Conservation (phyloP, 2,888 invertebrate species). For the Melitaea athalia region DNA sequence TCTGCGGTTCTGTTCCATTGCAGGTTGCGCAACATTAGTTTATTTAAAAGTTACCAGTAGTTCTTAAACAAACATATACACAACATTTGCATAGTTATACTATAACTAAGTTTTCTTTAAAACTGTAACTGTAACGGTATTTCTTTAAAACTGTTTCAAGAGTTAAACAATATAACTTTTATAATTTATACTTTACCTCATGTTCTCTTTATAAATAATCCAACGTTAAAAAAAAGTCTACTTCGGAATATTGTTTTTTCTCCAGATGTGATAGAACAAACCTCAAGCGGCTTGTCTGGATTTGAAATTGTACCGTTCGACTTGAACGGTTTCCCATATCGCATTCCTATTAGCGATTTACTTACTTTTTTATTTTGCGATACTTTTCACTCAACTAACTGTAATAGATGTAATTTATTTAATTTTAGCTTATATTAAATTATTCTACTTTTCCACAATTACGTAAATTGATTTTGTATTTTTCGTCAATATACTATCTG, state of each 20-base stretch:
- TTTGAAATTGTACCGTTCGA: slow-evolving; percentile 29
- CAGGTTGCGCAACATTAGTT: too few species aligned
- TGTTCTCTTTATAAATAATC: neutral
- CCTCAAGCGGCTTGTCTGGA: slow-evolving; percentile 32
- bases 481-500: too few species aligned
- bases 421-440: too few species aligned
- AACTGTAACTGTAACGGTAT: too few species aligned
- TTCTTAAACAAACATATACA: neutral
- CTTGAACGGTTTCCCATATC: slow-evolving; percentile 37
- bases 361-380: slow-evolving; percentile 13
- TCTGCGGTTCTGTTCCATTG: too few species aligned
- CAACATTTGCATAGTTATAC: too few species aligned
- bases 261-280: slow-evolving; percentile 7
- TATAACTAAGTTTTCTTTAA: too few species aligned
- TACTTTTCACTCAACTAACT: slow-evolving; percentile 8
- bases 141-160: too few species aligned
- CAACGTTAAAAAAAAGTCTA: neutral
- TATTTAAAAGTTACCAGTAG: neutral
- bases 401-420: neutral
- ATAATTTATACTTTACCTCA: too few species aligned
- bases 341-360: slow-evolving; percentile 24
- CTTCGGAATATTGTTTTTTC: neutral
- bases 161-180: too few species aligned
- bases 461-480: too few species aligned
- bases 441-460: too few species aligned